Evolutionary conservation across 1,140 invertebrate genomes (phyloP), one percentile per base, ranked within the genome.

Genomic region (Periplaneta americana): DNA sequence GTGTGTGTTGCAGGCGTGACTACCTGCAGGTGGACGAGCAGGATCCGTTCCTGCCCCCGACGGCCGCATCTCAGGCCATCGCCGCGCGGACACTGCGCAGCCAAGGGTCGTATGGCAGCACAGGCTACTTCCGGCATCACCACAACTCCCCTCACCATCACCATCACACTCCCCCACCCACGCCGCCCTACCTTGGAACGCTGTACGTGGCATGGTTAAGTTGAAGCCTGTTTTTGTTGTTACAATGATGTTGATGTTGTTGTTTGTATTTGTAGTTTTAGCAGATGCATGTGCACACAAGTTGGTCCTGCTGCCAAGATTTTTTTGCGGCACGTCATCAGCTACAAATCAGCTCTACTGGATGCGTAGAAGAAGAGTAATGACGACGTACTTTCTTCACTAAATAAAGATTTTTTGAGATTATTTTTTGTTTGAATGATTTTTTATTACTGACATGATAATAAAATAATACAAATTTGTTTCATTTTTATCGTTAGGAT

Each of bases 11-110:
- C 88, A 94, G 93, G 89, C 91, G 91, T 85, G 93, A 94, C 87
- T 93, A 93, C 86, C 90, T 92, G 82, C 92, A 93, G 87, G 92
- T 93, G 81, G 93, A 94, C 85, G 94, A 94, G 84, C 92, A 93
- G 84, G 93, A 94, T 87, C 93, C 93, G 57, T 94, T 92, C 85
- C 89, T 94, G 83, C 92, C 93, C 34, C 91, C 92, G 35, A 89
- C 90, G 75, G 91, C 91, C 81, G 91, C 91, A 36, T 91, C 90
- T 79, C 92, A 92, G 85, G 91, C 91, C 66, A 92, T 92, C 84
- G 91, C 91, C 84, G 91, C 92, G 57, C 86, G 92, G 86, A 92
- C 92, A 85, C 88, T 92, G 86, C 90, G 91, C 87, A 91, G 90
- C 88, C 91, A 91, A 90, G 91, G 91, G 90, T 91, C 91, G 91